These are phyloP conservation scores for Sigmodon hispidus DNA, from an alignment of 2,113 vertebrate genomes.

Conservation along the genomic window DNA sequence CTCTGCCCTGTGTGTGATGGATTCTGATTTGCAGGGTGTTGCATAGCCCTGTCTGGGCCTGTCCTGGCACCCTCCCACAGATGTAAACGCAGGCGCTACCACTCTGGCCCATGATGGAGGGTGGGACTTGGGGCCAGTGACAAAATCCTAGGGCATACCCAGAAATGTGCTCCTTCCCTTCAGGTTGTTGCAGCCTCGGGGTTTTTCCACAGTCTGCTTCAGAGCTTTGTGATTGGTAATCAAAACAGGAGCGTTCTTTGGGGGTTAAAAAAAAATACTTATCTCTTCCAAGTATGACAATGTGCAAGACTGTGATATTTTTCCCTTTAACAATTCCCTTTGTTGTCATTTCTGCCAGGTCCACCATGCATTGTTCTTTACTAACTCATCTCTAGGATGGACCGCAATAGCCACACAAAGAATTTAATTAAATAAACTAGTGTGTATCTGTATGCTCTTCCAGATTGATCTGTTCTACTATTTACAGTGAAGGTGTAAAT, in stretches of 20 bases:
- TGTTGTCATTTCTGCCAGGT: neutral
- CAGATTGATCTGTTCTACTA: neutral
- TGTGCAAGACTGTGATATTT: neutral
- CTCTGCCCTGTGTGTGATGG: neutral
- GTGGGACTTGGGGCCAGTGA: constrained; percentile 9
- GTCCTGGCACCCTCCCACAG: neutral
- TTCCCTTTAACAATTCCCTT: neutral
- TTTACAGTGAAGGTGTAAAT: neutral
- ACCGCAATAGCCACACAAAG: neutral
- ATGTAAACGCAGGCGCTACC: constrained; percentile 54
- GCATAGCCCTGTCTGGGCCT: constrained; percentile 64
- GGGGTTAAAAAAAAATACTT: neutral
- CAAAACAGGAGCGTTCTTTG: neutral
- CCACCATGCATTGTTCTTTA: neutral
- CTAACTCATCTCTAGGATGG: neutral
- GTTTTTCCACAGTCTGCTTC: neutral
- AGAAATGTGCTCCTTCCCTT: neutral
- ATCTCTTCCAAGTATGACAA: neutral
- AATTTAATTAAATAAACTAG: neutral
- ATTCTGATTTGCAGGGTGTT: neutral
- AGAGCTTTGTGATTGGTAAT: neutral
- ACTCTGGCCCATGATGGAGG: neutral
- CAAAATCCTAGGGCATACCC: constrained; percentile 35
- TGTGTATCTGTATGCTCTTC: neutral
- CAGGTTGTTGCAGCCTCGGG: neutral